These are phyloP conservation scores for Dendrocopos noguchii DNA, from an alignment of 2,113 vertebrate species.

Conservation along the genomic window DNA sequence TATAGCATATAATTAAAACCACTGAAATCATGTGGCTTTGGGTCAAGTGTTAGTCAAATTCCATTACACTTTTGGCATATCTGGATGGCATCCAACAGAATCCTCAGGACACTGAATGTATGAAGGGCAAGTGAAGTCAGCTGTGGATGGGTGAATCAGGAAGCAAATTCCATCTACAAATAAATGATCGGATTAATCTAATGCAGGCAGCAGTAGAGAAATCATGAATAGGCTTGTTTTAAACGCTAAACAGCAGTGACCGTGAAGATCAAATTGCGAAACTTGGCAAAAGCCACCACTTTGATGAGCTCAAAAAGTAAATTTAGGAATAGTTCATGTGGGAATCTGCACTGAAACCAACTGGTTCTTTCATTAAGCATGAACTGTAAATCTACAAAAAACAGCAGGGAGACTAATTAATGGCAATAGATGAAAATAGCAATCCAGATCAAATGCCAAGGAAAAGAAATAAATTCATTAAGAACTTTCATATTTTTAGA, in stretches of 20 bases:
- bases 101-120: background rate
- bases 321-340: conserved; percentile 38
- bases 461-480: conserved; percentile 6
- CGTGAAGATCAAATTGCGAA: background rate
- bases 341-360: conserved; percentile 45
- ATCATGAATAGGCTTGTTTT: background rate
- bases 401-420: conserved; percentile 59
- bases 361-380: conserved; percentile 37
- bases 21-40: background rate
- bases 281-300: background rate
- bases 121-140: background rate
- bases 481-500: conserved; percentile 18
- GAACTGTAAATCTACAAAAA: conserved; percentile 11
- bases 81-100: background rate
- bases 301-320: background rate
- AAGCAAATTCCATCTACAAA: background rate
- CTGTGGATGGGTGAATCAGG: background rate
- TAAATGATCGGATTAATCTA: background rate
- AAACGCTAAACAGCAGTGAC: background rate
- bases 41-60: background rate
- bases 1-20: background rate
- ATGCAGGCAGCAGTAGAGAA: background rate
- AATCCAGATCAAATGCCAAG: conserved; percentile 51
- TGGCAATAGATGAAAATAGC: conserved; percentile 34
- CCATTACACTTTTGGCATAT: background rate